Evolutionary conservation across 1,140 invertebrate genomes (phyloP).

Genomic region (Chionoecetes opilio): DNA sequence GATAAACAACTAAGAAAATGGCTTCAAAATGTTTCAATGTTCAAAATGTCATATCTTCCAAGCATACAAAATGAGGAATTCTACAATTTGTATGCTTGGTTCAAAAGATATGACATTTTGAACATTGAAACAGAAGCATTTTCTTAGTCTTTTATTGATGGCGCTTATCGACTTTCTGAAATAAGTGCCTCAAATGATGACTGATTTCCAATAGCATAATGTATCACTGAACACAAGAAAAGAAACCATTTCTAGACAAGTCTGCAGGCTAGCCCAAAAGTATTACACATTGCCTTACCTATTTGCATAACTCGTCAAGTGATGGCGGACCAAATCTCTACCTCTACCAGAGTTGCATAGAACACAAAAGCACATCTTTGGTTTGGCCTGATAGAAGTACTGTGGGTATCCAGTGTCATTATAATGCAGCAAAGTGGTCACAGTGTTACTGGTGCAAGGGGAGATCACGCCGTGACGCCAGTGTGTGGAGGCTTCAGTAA

Average conservation of each 20-base stretch:
- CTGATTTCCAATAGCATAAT: constrained; percentile 52
- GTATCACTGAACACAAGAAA: constrained; percentile 49
- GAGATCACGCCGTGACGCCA: constrained; percentile 20
- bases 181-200: too few species aligned
- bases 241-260: constrained; percentile 64
- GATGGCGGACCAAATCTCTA: constrained; percentile 76
- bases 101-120: too few species aligned
- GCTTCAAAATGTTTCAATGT: too few species aligned
- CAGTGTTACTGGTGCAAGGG: constrained; percentile 8
- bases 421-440: constrained; percentile 28
- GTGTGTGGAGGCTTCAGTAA: constrained; percentile 53
- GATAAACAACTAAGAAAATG: too few species aligned
- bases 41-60: too few species aligned
- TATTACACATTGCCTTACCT: constrained; percentile 75
- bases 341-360: constrained; percentile 79
- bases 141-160: too few species aligned
- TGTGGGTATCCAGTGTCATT: constrained; percentile 41
- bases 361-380: constrained; percentile 80
- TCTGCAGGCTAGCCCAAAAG: constrained; percentile 74
- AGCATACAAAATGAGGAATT: too few species aligned
- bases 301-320: constrained; percentile 79
- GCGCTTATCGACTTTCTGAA: too few species aligned
- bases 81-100: too few species aligned
- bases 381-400: constrained; percentile 74
- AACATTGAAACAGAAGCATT: too few species aligned